Evolutionary conservation across 2,113 vertebrate species (phyloP), one percentile per base, ranked within the genome.

Genomic region (Megalops atlanticus): DNA sequence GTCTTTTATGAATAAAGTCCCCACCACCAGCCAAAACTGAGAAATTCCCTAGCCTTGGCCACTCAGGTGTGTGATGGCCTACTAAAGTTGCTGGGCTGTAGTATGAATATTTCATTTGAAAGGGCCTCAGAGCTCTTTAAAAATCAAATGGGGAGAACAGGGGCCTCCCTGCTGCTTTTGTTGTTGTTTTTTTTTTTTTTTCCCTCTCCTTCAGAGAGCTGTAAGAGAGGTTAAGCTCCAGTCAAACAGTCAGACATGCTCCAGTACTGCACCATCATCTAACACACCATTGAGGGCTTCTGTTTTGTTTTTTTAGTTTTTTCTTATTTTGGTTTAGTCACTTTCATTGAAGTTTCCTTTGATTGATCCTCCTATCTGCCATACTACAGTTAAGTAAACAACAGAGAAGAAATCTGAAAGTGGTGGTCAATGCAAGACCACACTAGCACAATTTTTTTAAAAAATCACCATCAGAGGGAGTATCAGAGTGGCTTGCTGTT

Each of bases 31-130:
- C 64, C n/a, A 76, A 74, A 39, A 15, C 4, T 6, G 18, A 40
- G 39, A 74, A 74, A 8, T 40, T 24, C 7, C 24, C 72, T 21
- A 8, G 72, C 38, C 5, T 35, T 6, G 16, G 36, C n/a, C n/a
- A 76, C 21, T 14, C 74, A 76, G 74, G 27, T 47, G 74, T 76
- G 16, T 76, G 74, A 21, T 49, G 14, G 74, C 41, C 14, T 76
- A 10, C 12, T 76, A 21, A 76, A 47, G 33, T 21, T 15, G 12
- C 18, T 14, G 31, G 35, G 24, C 21, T 4, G 18, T 35, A 16
- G 21, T 39, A 21, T 64, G 54, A 77, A 58, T 64, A 77, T 64
- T 64, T 77, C 36, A 77, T 77, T 58, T 77, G 39, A 43, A 75
- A 43, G 73, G 18, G 7, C 33, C 35, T 31, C 14, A 18, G 43